Evolutionary conservation across 2,113 vertebrate species (phyloP), one percentile per base, ranked within the genome.

Genomic region (Datnioides undecimradiatus): DNA sequence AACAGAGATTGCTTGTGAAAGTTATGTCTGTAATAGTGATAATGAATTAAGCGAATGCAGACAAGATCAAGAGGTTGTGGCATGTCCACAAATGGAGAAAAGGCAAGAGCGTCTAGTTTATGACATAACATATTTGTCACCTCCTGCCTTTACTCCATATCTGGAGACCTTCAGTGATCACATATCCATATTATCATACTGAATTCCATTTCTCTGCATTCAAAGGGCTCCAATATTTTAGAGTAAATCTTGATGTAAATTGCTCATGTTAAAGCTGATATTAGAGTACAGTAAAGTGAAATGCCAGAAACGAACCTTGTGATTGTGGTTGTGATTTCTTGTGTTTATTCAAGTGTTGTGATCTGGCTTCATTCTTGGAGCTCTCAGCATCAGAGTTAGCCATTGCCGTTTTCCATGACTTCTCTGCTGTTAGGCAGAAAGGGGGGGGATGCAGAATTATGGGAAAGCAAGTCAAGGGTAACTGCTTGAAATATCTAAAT

Each of bases 321-420:
- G 85, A 85, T 67, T 80, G 88, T 79, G 90, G 46, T 60, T 80
- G 82, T 87, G 83, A 72, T 66, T 69, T 93, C 46, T 80, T 94
- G 84, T 87, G 87, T 48, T 88, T 91, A 5, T 85, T 93, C 23
- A 80, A 40, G 63, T 86, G 87, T 16, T 84, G 90, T 52, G 80
- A 60, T 78, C 76, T 90, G 57, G 80, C 67, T 54, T 84, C 86
- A 12, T 75, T 88, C 73, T 82, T 92, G 23, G 14, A 84, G 46
- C 52, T 8, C 6, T 90, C 85, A 0, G 12, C 33, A 43, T 88
- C 85, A 0, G 43, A 60, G 45, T 36, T 64, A 7, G 74, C 73
- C 31, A 59, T 66, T 10, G 5, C 31, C 3, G 59, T 74, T 49
- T 75, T 91, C 88, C 87, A 87, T 2, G 85, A 62, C 21, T 79